Base-by-base conservation (phyloP, 2,113 vertebrate genomes). In the Lamprologus speciosus region DNA sequence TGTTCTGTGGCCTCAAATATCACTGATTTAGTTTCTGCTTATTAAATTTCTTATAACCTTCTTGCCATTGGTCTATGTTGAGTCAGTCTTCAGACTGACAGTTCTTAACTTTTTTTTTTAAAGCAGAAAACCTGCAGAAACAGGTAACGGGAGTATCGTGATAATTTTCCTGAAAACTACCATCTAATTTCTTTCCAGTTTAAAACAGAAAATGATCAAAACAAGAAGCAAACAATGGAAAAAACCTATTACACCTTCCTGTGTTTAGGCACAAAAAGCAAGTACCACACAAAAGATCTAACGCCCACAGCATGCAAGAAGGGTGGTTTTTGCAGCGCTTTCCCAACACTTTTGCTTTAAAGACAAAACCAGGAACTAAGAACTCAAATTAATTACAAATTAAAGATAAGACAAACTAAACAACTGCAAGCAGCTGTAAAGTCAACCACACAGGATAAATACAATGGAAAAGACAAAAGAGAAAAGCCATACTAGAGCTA, bases 291-390 rank as follows among this genome's bases (percentile, higher is more conserved):
- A 4, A 54, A 54, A 54, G n/a, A 54, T 23, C 53, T 7, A 54
- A 23, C 1, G 2, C 2, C n/a, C n/a, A 54, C 53, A 54, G 53
- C n/a, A 54, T 54, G 53, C n/a, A 4, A 54, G n/a, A 54, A 54
- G n/a, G 51, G 53, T 54, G 10, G n/a, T 54, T 54, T 0, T 54
- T 54, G 53, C 53, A 54, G 53, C 0, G 10, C n/a, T 54, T 54
- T 54, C n/a, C 11, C 21, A 54, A 54, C 4, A 54, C 53, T 2
- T 54, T 54, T 54, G 10, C 53, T 54, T 54, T 23, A 55, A 55
- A 23, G 53, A 54, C 53, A 54, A 54, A 54, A 54, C 53, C 53
- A 54, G n/a, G n/a, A 55, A 55, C 53, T 23, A 54, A 54, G n/a
- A 23, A 54, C n/a, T 54, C n/a, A 7, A 54, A 7, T 54, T 53